These are phyloP conservation scores for Archips xylosteana DNA, from an alignment of 2,888 invertebrate species.

Conservation along the genomic window DNA sequence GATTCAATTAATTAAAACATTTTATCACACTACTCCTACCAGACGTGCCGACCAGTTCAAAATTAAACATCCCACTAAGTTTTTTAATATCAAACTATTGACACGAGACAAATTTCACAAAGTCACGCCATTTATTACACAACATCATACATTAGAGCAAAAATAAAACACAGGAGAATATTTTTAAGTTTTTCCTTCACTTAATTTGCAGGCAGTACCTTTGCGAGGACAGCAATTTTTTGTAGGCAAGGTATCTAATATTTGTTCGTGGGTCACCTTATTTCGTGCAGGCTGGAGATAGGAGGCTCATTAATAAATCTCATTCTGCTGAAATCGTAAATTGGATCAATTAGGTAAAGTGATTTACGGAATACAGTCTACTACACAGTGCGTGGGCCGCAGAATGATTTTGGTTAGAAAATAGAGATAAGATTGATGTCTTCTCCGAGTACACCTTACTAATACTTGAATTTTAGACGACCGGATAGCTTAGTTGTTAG, in stretches of 20 bases:
- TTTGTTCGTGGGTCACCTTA: conserved; percentile 35
- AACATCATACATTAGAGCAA: too few relatives aligned
- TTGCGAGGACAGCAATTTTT: conserved; percentile 31
- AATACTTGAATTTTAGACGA: too few relatives aligned
- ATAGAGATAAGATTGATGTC: background rate
- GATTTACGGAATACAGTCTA: background rate
- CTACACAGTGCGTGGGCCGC: background rate
- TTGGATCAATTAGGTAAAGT: background rate
- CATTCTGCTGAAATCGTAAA: conserved; percentile 22
- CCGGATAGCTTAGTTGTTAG: too few relatives aligned
- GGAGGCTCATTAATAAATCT: conserved; percentile 35
- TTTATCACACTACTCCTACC: too few relatives aligned
- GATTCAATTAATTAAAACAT: too few relatives aligned
- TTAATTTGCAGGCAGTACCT: conserved; percentile 23
- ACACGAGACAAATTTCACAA: too few relatives aligned
- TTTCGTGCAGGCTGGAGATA: conserved; percentile 32
- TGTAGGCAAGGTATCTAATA: conserved; percentile 34
- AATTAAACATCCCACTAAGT: too few relatives aligned
- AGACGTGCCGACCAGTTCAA: too few relatives aligned
- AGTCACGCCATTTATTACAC: too few relatives aligned
- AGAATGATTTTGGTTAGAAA: background rate
- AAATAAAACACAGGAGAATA: too few relatives aligned
- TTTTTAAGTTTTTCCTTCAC: background rate
- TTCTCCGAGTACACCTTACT: too few relatives aligned
- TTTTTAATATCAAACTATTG: too few relatives aligned